Percentiles rank a stretch among this genome's conserved stretches.
phyloP scores from a whole-genome alignment of 2,113 vertebrate genomes.

The Gavia stellata region DNA sequence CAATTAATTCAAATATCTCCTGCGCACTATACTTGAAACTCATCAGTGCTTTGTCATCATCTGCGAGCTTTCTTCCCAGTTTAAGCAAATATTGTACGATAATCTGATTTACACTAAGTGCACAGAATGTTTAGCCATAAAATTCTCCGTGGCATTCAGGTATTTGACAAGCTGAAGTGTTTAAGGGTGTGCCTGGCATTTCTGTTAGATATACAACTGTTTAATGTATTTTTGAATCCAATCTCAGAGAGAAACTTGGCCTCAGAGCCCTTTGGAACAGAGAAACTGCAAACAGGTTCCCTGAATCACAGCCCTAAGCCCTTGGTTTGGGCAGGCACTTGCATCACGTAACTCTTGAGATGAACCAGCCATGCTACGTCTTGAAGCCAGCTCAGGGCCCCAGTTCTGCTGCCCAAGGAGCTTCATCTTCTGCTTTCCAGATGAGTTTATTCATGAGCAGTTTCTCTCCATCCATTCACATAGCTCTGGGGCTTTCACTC shows the following conservation, averaged over 20 bases:
- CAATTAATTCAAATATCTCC: neutral
- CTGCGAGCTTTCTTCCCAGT: neutral
- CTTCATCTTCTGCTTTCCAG: neutral
- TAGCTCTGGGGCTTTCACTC: neutral
- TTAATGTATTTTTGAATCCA: neutral
- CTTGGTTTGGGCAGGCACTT: neutral
- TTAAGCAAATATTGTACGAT: neutral
- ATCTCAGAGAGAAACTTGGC: neutral
- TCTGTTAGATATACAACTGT: neutral
- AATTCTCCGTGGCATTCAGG: neutral
- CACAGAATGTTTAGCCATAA: neutral
- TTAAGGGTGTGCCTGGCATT: slow-evolving; percentile 9
- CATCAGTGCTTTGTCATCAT: neutral
- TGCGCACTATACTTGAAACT: neutral
- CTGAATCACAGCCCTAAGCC: neutral
- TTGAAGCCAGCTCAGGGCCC: neutral
- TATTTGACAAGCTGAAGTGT: neutral
- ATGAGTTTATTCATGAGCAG: neutral
- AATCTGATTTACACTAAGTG: neutral
- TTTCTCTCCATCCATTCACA: neutral
- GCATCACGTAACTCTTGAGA: neutral
- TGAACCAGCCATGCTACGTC: neutral
- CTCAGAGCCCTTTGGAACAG: neutral
- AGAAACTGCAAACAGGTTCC: neutral
- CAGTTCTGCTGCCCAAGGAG: neutral